Evolutionary conservation across 2,888 invertebrate genomes (phyloP).

Genomic region (Xanthia icteritia): DNA sequence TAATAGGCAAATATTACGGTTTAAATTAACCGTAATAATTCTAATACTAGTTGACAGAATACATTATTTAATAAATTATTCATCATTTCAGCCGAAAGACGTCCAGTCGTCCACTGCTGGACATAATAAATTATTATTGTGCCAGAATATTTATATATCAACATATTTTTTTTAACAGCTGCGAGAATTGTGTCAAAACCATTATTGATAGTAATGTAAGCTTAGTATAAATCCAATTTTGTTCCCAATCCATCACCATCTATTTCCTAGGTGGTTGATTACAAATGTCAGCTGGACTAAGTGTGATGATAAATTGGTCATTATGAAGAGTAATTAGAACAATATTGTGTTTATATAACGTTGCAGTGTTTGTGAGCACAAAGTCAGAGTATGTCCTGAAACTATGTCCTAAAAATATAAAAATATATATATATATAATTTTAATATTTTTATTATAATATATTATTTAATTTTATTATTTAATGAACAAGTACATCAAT

Average conservation of each 20-base stretch:
- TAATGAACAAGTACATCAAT: not conserved
- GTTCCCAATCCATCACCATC: constrained; percentile 42
- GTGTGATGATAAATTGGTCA: constrained; percentile 58
- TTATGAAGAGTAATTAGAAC: constrained; percentile 56
- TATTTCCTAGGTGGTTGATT: constrained; percentile 39
- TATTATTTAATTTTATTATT: too few species aligned
- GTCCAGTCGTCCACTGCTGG: too few species aligned
- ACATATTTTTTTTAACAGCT: not conserved
- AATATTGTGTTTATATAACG: constrained; percentile 7
- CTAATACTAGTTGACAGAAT: not conserved
- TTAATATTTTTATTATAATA: too few species aligned
- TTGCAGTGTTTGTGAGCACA: constrained; percentile 10
- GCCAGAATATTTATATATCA: constrained; percentile 1
- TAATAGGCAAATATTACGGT: not conserved
- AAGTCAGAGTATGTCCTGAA: not conserved
- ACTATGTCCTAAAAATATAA: too few species aligned
- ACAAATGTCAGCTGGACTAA: constrained; percentile 38
- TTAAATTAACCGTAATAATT: constrained; percentile 9
- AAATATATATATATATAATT: too few species aligned
- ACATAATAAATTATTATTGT: constrained; percentile 8
- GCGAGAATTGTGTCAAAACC: not conserved
- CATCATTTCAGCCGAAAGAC: too few species aligned
- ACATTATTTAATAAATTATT: constrained; percentile 3
- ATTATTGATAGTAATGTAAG: constrained; percentile 13
- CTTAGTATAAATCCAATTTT: constrained; percentile 36